Conservation (phyloP, 2,797 vertebrate genomes). For the Sparidentex hasta region DNA sequence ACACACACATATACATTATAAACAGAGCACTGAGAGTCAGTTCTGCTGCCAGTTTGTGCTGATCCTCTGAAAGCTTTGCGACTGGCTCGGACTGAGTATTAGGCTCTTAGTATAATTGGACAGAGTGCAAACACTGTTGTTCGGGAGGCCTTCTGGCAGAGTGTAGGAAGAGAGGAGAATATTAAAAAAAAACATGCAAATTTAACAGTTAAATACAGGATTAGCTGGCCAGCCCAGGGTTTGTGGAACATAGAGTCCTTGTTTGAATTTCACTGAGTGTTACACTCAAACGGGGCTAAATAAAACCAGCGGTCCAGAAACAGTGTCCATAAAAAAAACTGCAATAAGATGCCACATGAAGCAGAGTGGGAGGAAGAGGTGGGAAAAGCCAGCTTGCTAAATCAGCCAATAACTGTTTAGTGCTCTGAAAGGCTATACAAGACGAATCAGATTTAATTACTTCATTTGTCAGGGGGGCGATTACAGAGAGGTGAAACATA, state of each 20-base stretch:
- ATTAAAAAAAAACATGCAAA: conserved; percentile 10
- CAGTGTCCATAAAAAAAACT: not conserved
- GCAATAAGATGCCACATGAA: not conserved
- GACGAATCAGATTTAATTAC: conserved; percentile 46
- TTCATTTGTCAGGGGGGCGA: conserved; percentile 47
- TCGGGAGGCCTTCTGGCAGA: conserved; percentile 34
- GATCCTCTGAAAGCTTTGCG: conserved; percentile 70
- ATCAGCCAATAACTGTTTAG: conserved; percentile 38
- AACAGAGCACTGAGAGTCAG: conserved; percentile 22
- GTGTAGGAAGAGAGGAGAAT: not conserved
- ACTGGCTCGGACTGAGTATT: conserved; percentile 39
- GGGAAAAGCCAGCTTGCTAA: conserved; percentile 21
- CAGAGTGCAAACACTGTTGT: conserved; percentile 40
- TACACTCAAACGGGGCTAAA: not conserved
- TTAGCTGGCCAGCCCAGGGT: conserved; percentile 6
- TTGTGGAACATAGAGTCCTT: conserved; percentile 2
- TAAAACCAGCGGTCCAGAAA: not conserved
- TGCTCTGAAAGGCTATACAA: not conserved
- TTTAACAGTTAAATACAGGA: conserved; percentile 28
- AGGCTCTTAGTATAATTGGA: conserved; percentile 70
- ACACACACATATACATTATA: conserved; percentile 18
- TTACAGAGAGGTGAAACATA: conserved; percentile 25
- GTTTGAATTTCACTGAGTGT: not conserved
- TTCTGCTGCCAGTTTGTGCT: conserved; percentile 59
- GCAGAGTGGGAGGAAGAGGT: conserved; percentile 12